phyloP scores from a whole-genome alignment of 2,888 invertebrate genomes.

The Trimorus sp. region DNA sequence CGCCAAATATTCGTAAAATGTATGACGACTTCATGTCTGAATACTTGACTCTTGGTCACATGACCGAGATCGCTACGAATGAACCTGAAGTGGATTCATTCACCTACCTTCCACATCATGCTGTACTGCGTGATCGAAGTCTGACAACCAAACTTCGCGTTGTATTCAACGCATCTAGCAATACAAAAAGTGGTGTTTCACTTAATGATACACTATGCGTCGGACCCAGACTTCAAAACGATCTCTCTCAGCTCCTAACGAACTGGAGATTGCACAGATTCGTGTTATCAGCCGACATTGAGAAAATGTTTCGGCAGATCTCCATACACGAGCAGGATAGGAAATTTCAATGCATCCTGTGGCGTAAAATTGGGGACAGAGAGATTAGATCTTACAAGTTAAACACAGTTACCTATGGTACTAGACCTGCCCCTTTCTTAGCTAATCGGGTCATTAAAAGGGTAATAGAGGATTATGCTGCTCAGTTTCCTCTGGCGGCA shows the following conservation, averaged over 20 bases:
- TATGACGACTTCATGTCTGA: too few relatives aligned
- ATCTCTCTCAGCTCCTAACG: background rate
- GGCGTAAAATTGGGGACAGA: background rate
- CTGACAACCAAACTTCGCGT: too few relatives aligned
- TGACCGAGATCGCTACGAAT: too few relatives aligned
- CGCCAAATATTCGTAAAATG: too few relatives aligned
- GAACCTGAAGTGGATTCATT: too few relatives aligned
- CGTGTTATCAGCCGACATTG: background rate
- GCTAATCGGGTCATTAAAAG: constrained; percentile 18
- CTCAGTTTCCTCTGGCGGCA: background rate
- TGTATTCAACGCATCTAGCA: too few relatives aligned
- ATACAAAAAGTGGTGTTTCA: too few relatives aligned
- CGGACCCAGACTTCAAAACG: constrained; percentile 3
- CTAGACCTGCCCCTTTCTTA: constrained; percentile 5
- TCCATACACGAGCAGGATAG: background rate
- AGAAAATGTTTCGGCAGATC: constrained; percentile 6
- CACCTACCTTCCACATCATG: too few relatives aligned
- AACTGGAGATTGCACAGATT: background rate
- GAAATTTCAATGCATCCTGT: constrained; percentile 6
- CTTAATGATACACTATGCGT: too few relatives aligned
- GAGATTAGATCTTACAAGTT: constrained; percentile 13
- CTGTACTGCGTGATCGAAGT: too few relatives aligned
- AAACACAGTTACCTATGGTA: constrained; percentile 11
- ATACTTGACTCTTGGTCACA: too few relatives aligned
- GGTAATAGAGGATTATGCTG: background rate